phyloP scores from a whole-genome alignment of 2,113 vertebrate genomes.

The crab-eating macaque (Macaca fascicularis) region DNA sequence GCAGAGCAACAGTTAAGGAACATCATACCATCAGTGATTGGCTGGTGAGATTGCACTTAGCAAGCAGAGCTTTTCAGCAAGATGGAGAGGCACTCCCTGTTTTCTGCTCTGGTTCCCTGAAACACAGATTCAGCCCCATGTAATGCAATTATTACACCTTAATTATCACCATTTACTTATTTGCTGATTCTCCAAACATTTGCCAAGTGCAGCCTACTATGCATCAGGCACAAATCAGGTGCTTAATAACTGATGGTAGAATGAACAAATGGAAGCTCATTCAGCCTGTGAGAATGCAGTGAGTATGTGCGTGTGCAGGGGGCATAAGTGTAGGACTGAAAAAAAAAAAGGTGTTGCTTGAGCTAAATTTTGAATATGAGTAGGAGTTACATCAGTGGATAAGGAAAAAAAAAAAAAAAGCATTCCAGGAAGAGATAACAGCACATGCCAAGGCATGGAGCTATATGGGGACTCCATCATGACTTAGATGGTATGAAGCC shows the following conservation, averaged over 20 bases:
- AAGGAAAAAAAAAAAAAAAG: background rate
- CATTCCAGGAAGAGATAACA: constrained; percentile 76
- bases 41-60: constrained; percentile 58
- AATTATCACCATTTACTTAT: constrained; percentile 27
- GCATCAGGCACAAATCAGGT: constrained; percentile 39
- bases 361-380: constrained; percentile 78
- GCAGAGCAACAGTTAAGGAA: constrained; percentile 57
- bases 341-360: constrained; percentile 77
- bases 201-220: constrained; percentile 43
- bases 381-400: constrained; percentile 71
- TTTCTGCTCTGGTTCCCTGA: background rate
- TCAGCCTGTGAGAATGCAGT: constrained; percentile 54
- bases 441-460: constrained; percentile 63
- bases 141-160: constrained; percentile 3
- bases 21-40: constrained; percentile 36
- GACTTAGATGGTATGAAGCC: constrained; percentile 52
- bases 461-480: constrained; percentile 60
- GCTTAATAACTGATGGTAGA: constrained; percentile 43
- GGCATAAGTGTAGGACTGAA: constrained; percentile 69
- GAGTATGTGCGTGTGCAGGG: constrained; percentile 68
- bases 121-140: background rate
- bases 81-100: constrained; percentile 55
- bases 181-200: constrained; percentile 30
- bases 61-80: constrained; percentile 47
- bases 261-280: constrained; percentile 50